Evolutionary conservation across 2,888 invertebrate species (phyloP).

Genomic region (Sinohyriopsis cumingii): DNA sequence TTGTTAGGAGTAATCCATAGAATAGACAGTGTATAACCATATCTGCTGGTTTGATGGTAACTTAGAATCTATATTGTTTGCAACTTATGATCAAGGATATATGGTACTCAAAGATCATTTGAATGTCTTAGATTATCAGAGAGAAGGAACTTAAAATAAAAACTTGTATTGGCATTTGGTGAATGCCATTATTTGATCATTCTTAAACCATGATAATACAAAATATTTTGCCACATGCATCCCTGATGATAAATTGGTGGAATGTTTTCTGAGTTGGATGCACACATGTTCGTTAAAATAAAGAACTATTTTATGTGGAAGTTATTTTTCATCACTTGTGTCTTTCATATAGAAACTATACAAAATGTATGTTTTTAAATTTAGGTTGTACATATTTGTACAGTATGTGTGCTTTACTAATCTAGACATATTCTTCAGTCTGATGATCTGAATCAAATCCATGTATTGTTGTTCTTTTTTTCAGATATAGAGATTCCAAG

Average conservation of each 20-base stretch:
- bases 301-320: background rate
- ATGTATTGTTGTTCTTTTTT: background rate
- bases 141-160: too few species aligned
- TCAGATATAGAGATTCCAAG: constrained; percentile 51
- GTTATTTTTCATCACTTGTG: background rate
- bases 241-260: constrained; percentile 23
- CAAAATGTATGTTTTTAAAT: background rate
- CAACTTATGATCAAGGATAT: too few species aligned
- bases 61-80: too few species aligned
- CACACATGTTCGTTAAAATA: background rate
- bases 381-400: background rate
- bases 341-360: too few species aligned
- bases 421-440: background rate
- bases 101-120: too few species aligned
- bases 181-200: too few species aligned
- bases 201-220: too few species aligned
- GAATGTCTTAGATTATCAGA: too few species aligned
- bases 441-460: background rate
- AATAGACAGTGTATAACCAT: too few species aligned
- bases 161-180: too few species aligned
- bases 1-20: too few species aligned
- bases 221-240: constrained; percentile 12
- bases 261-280: background rate
- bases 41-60: too few species aligned
- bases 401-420: background rate